Percentiles rank a stretch among this genome's conserved stretches.
These are phyloP conservation scores for Drosophila dives DNA, from an alignment of 2,888 invertebrate genomes.

Conservation along the genomic window DNA sequence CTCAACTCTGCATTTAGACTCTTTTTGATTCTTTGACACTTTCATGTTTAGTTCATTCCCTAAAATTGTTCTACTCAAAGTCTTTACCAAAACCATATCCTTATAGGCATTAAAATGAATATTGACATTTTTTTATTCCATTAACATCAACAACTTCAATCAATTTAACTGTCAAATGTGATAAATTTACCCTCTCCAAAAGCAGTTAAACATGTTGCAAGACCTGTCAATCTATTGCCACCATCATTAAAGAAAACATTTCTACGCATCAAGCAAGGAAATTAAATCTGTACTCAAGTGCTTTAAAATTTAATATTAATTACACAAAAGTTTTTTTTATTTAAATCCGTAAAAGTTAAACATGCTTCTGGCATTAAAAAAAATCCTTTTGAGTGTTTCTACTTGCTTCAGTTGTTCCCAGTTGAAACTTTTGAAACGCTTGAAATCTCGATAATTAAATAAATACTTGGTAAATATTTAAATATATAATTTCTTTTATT, in stretches of 20 bases:
- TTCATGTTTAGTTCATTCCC: not conserved
- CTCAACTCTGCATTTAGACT: not conserved
- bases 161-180: not conserved
- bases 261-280: no score
- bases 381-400: not conserved
- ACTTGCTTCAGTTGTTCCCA: not conserved
- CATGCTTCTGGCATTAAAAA: not conserved
- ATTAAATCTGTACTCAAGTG: no score
- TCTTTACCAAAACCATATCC: no score
- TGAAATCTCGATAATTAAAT: no score
- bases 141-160: no score
- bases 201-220: not conserved
- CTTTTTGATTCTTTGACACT: not conserved
- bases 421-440: no score
- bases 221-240: not conserved
- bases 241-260: not conserved
- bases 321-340: no score
- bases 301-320: no score
- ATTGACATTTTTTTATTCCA: no score
- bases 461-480: no score
- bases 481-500: no score
- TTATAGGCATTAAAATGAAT: no score
- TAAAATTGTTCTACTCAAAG: not conserved
- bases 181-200: constrained; percentile 2
- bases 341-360: not conserved